These are phyloP conservation scores for Catocala sponsa DNA, from an alignment of 2,888 invertebrate genomes.

Conservation along the genomic window DNA sequence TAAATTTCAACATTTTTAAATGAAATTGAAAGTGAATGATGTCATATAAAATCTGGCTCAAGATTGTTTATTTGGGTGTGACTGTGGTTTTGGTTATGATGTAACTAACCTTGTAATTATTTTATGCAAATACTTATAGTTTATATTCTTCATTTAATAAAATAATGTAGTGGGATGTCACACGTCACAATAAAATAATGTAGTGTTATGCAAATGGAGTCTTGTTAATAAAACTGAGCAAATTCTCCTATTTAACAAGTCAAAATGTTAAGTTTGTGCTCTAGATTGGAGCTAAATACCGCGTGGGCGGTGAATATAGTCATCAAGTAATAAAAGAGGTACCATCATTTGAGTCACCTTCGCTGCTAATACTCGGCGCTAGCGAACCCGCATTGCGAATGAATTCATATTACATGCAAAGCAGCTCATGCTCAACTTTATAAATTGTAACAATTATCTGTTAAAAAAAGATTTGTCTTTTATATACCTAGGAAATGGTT, in stretches of 20 bases:
- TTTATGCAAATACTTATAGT: constrained; percentile 3
- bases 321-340: constrained; percentile 74
- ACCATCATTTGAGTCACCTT: constrained; percentile 71
- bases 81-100: constrained; percentile 37
- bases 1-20: constrained; percentile 16
- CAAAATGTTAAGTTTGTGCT: constrained; percentile 54
- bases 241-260: constrained; percentile 42
- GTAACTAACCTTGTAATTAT: constrained; percentile 37
- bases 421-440: constrained; percentile 48
- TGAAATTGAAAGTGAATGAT: constrained; percentile 41
- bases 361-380: constrained; percentile 60
- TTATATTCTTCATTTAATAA: constrained; percentile 9
- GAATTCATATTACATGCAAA: constrained; percentile 44
- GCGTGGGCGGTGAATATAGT: constrained; percentile 72
- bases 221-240: constrained; percentile 25
- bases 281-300: constrained; percentile 57
- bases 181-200: constrained; percentile 4
- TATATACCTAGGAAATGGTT: no score
- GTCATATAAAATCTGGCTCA: constrained; percentile 36
- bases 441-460: background rate
- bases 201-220: constrained; percentile 27
- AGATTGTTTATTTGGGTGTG: constrained; percentile 48
- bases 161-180: constrained; percentile 9
- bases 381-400: constrained; percentile 45
- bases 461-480: no score